phyloP scores from a whole-genome alignment of 2,888 invertebrate genomes.

The Polydrusus cervinus region DNA sequence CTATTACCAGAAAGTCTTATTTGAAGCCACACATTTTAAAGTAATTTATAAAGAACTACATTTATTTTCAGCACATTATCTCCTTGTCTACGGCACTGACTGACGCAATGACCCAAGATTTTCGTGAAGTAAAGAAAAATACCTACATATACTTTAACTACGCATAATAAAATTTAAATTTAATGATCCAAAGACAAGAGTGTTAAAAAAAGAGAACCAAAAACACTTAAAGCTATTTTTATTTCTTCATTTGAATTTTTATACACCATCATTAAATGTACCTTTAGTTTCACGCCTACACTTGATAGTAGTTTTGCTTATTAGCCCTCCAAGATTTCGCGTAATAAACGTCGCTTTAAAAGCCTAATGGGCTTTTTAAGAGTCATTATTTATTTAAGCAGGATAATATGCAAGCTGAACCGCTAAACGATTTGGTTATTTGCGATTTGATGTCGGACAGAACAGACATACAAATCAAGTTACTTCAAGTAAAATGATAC shows the following conservation, averaged over 20 bases:
- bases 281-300: constrained; percentile 28
- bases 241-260: constrained; percentile 21
- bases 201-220: constrained; percentile 6
- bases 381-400: constrained; percentile 36
- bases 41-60: no score
- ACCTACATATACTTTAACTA: background rate
- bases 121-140: no score
- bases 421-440: constrained; percentile 20
- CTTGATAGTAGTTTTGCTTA: constrained; percentile 9
- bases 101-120: no score
- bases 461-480: constrained; percentile 23
- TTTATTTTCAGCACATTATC: no score
- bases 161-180: background rate
- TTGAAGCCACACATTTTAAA: no score
- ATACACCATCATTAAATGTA: constrained; percentile 1
- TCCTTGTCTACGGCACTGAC: no score
- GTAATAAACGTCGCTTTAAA: constrained; percentile 28
- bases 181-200: background rate
- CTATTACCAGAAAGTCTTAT: no score
- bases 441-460: constrained; percentile 26
- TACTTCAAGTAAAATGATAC: background rate
- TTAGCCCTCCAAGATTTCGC: constrained; percentile 21
- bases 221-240: background rate
- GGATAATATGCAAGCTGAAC: constrained; percentile 24
- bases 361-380: constrained; percentile 27